Evolutionary conservation across 2,888 invertebrate species (phyloP).

Genomic region (Syrista parreyssii): DNA sequence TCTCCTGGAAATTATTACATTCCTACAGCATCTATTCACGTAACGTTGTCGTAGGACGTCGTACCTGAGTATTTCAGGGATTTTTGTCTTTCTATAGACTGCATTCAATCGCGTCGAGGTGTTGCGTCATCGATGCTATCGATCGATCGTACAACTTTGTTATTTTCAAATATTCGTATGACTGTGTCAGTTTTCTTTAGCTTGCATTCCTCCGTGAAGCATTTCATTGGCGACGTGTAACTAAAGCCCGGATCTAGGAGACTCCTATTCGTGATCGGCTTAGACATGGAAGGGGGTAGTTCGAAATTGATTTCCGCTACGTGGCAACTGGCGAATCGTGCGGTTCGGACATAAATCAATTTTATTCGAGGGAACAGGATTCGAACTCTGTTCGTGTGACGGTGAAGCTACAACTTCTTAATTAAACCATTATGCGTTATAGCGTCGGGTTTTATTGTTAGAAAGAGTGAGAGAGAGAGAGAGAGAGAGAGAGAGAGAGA

Average conservation of each 20-base stretch:
- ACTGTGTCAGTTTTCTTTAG: not conserved
- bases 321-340: slow-evolving; percentile 1
- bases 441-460: slow-evolving; percentile 57
- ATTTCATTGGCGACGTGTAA: not conserved
- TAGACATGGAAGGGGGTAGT: not conserved
- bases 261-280: not conserved
- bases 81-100: not conserved
- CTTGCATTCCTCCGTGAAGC: not conserved
- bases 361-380: not conserved
- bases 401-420: slow-evolving; percentile 55
- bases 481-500: slow-evolving; percentile 25
- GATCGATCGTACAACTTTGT: not conserved
- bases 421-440: slow-evolving; percentile 62
- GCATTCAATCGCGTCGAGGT: not conserved
- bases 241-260: not conserved
- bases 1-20: not conserved
- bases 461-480: slow-evolving; percentile 20
- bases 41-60: not conserved
- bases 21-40: not conserved
- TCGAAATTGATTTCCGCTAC: not conserved
- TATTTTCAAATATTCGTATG: not conserved
- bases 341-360: slow-evolving; percentile 2
- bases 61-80: not conserved
- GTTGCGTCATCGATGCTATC: not conserved
- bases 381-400: not conserved